Evolutionary conservation across 1,140 invertebrate species (phyloP).

Genomic region (Pseudomyrmex dendroicus): DNA sequence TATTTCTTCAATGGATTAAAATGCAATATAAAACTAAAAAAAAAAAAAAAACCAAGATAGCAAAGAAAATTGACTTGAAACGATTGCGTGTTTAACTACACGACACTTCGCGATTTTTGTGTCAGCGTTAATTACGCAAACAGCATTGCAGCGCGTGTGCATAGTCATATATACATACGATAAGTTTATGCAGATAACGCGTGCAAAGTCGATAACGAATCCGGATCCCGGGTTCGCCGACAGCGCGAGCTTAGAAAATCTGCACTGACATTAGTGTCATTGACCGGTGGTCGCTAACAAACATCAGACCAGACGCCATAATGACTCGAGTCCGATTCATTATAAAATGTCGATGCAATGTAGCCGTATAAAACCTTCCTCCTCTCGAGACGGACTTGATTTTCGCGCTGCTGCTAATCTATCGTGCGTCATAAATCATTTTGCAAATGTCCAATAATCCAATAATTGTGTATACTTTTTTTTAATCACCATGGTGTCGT

Average conservation of each 20-base stretch:
- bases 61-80: background rate
- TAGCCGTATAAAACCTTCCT: background rate
- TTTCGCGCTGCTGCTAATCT: background rate
- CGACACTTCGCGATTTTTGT: background rate
- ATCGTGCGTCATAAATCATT: slow-evolving; percentile 13
- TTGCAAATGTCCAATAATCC: slow-evolving; percentile 12
- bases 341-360: slow-evolving; percentile 30
- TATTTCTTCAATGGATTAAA: background rate
- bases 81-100: background rate
- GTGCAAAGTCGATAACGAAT: background rate
- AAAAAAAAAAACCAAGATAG: background rate
- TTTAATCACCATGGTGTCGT: too few relatives aligned
- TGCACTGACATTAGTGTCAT: slow-evolving; percentile 20
- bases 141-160: background rate
- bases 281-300: slow-evolving; percentile 36
- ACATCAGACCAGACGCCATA: background rate
- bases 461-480: background rate
- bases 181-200: slow-evolving; percentile 21
- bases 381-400: slow-evolving; percentile 19
- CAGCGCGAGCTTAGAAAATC: slow-evolving; percentile 24
- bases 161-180: background rate
- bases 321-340: slow-evolving; percentile 24
- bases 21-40: background rate
- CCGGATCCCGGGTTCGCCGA: slow-evolving; percentile 12
- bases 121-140: background rate